Evolutionary conservation across 1,140 invertebrate species (phyloP), one percentile per base, ranked within the genome.

Genomic region (Cherax quadricarinatus): DNA sequence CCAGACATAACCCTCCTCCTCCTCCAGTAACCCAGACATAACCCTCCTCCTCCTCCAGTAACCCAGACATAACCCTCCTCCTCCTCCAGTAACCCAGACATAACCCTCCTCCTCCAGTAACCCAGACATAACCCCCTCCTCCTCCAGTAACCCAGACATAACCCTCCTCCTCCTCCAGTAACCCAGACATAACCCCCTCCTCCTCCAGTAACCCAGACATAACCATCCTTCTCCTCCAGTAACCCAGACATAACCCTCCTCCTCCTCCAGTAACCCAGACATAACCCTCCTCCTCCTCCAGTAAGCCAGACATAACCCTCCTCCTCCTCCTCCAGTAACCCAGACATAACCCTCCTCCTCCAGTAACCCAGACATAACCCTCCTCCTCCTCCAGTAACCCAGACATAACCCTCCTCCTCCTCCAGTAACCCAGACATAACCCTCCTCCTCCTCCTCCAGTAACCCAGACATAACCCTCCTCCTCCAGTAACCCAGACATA

Each of bases 1-100:
- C 75, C 89, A 18, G 79, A 92, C 84, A n/a, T n/a, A n/a, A n/a
- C n/a, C n/a, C n/a, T n/a, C n/a, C n/a, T 70, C 18, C 66, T 21
- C 18, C 18, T 70, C 16, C 66, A 41, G 30, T n/a, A 70, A 12
- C 21, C 16, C 7, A 30, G 24, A 30, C 70, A 24, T 14, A 57
- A 57, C 53, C n/a, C n/a, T n/a, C 62, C 14, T 30, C 24, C 24
- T 30, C 24, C 24, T 75, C 70, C 70, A 75, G n/a, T 75, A 75
- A 75, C 70, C 9, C 24, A n/a, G 70, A 75, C 30, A n/a, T 7
- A 9, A 16, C 70, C 24, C n/a, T 78, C n/a, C 30, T 21, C n/a
- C 70, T 75, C n/a, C 70, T 70, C 14, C 85, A 24, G 93, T 49
- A 83, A 83, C 70, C 75, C 89, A 18, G 79, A 92, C 84, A n/a